Conservation (phyloP, 1,140 invertebrate species). For the Muscidifurax raptorellus region DNA sequence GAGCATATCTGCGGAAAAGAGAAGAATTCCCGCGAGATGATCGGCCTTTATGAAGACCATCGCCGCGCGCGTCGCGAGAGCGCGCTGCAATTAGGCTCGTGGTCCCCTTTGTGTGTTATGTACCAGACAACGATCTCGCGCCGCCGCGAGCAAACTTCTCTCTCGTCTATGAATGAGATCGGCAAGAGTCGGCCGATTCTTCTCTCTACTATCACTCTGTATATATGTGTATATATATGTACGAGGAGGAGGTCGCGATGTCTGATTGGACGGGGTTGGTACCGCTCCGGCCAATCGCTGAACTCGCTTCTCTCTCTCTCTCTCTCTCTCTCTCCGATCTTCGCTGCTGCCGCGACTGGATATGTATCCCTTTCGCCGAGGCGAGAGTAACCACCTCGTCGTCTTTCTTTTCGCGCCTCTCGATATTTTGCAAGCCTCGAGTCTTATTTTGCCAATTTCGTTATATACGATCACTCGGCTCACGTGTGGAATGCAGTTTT, state of each 20-base stretch:
- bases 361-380: constrained; percentile 11
- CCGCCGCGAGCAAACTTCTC: not conserved
- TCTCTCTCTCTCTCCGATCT: not conserved
- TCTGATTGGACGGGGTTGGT: not conserved
- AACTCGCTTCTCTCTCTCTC: not conserved
- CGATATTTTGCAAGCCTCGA: no score
- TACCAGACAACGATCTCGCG: constrained; percentile 2
- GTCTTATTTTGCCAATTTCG: no score
- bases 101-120: not conserved
- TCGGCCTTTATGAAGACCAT: constrained; percentile 22
- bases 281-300: not conserved
- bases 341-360: not conserved
- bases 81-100: constrained; percentile 11
- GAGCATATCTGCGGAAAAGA: not conserved
- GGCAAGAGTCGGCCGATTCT: not conserved
- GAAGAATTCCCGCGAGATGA: not conserved
- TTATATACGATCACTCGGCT: no score
- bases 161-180: constrained; percentile 4
- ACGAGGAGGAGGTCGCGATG: not conserved
- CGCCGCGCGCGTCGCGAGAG: not conserved
- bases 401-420: not conserved
- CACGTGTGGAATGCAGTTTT: no score
- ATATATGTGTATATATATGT: not conserved
- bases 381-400: not conserved
- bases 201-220: no score